phyloP scores from a whole-genome alignment of 2,113 vertebrate genomes.

The Lontra canadensis region DNA sequence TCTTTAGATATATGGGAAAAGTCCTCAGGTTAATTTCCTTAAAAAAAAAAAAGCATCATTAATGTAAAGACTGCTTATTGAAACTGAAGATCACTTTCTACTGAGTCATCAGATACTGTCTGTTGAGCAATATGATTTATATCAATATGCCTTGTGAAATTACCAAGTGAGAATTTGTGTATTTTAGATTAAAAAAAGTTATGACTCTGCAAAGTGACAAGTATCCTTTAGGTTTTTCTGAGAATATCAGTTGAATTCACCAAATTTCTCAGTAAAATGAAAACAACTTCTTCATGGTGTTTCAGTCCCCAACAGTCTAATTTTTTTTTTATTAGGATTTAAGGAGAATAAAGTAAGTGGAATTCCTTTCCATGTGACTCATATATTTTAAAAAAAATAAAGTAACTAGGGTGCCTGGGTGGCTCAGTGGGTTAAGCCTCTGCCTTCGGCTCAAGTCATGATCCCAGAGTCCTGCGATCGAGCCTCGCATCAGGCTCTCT shows the following conservation, averaged over 20 bases:
- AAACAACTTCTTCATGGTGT: neutral
- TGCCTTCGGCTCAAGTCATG: no score
- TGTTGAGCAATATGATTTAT: constrained; percentile 38
- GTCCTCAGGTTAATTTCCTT: constrained; percentile 23
- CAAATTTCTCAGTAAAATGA: neutral
- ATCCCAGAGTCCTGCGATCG: no score
- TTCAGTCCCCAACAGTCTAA: neutral
- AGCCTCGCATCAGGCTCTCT: no score
- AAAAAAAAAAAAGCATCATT: neutral
- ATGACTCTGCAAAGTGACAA: neutral
- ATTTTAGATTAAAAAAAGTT: neutral
- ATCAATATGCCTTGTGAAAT: constrained; percentile 36
- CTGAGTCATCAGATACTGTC: constrained; percentile 37
- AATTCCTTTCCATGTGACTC: constrained; percentile 18
- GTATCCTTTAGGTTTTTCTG: neutral
- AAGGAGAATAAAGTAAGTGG: neutral
- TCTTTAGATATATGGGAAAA: constrained; percentile 21
- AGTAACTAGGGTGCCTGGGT: neutral
- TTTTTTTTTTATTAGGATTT: neutral
- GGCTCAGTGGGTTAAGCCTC: no score
- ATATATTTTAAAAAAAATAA: neutral
- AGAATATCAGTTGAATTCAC: constrained; percentile 24
- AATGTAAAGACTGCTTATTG: constrained; percentile 44
- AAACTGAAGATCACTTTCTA: constrained; percentile 59
- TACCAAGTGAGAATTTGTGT: neutral